These are phyloP conservation scores for Dilophus febrilis DNA, from an alignment of 2,888 invertebrate species.

Conservation along the genomic window DNA sequence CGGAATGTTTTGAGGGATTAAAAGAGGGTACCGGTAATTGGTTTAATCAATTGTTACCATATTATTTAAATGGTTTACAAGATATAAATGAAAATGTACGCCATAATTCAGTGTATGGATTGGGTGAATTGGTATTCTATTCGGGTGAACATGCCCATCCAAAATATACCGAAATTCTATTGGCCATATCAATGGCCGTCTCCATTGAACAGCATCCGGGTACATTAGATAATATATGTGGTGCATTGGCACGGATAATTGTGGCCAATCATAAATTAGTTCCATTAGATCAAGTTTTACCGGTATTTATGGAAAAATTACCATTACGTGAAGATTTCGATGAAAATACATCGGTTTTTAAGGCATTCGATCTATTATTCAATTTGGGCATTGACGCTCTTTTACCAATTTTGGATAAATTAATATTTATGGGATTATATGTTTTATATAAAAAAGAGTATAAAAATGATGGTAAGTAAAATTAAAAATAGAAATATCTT, in stretches of 20 bases:
- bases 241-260: conserved; percentile 57
- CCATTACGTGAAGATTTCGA: conserved; percentile 57
- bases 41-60: conserved; percentile 40
- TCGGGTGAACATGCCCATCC: conserved; percentile 43
- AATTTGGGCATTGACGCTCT: conserved; percentile 40
- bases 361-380: conserved; percentile 45
- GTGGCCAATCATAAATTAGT: conserved; percentile 42
- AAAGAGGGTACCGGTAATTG: conserved; percentile 37
- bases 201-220: conserved; percentile 44
- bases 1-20: conserved; percentile 51
- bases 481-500: not conserved
- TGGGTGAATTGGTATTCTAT: conserved; percentile 54
- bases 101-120: conserved; percentile 57
- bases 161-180: conserved; percentile 45
- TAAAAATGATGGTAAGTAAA: conserved; percentile 32
- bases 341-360: conserved; percentile 53
- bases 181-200: conserved; percentile 46
- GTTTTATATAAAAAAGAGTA: conserved; percentile 39
- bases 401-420: conserved; percentile 33
- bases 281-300: conserved; percentile 56
- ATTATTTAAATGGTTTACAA: conserved; percentile 40
- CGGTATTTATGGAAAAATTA: conserved; percentile 49
- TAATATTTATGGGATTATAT: conserved; percentile 37
- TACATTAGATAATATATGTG: conserved; percentile 60
- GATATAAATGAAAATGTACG: conserved; percentile 53